Base-by-base conservation (phyloP, 2,888 invertebrate species). In the Mesorhabditis sp. region DNA sequence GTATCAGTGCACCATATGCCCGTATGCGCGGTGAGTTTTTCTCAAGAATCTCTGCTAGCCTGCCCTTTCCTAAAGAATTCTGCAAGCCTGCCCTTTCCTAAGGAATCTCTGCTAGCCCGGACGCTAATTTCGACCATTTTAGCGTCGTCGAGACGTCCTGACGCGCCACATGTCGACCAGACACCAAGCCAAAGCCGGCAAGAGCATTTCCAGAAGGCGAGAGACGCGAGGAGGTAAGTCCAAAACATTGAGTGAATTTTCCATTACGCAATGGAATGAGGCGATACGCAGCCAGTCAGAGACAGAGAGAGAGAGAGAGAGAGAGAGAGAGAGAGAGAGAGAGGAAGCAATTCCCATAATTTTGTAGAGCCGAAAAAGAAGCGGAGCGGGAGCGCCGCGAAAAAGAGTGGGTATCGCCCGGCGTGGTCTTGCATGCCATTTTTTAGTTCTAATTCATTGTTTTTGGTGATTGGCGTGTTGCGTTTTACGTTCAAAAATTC, bases 121-220 rank as follows among this genome's bases (percentile, higher is more conserved):
- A 65, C 2, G 2, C 43, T 10, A 67, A 58, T 67, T 58, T 67
- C 50, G 13, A 13, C 4, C 50, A 71, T 70, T 81, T 65, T 72
- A 83, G 83, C 73, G 83, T 43, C 75, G 83, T 7, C 74, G 83
- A 43, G 83, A 83, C 65, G 83, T 83, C 10, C 72, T 83, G 15
- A 83, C 83, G 5, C 78, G 83, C 43, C 83, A 83, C 71, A 83
- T 83, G 82, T 72, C 74, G n/a, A 83, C 83, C 5, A 69, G 82
- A 7, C 83, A 83, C 72, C 81, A 82, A 63, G 66, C 77, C 4
- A 76, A 72, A 44, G 76, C 78, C 68, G 76, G 69, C 41, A 64
- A 74, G 1, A 74, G 76, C 2, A 63, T 67, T 67, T 74, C 44
- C 74, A 72, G 66, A 71, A 73, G 43, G 76, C 76, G 70, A 71